Evolutionary conservation across 2,888 invertebrate species (phyloP), one percentile per base, ranked within the genome.

Genomic region (Andrena haemorrhoa): DNA sequence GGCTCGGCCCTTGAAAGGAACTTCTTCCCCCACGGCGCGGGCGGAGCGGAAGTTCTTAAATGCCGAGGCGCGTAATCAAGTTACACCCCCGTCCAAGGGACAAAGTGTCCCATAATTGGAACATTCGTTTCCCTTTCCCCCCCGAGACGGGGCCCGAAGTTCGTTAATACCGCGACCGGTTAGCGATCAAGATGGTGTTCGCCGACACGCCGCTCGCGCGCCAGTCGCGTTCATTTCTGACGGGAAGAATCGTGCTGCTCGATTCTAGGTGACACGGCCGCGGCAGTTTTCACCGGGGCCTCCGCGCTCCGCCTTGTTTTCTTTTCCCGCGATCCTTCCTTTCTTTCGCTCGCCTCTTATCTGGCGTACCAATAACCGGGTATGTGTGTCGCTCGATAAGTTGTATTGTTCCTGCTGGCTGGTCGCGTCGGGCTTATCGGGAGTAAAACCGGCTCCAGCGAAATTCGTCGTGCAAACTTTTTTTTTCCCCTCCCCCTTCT

Each of bases 341-440:
- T 75, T 60, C 66, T 68, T 75, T 75, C 70, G 56, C 56, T 41
- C 61, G 68, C 61, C 80, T 80, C 86, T 86, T 86, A 86, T 86
- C 85, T 80, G 77, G 64, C 71, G 82, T 78, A 65, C 75, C 82
- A 84, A 86, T 85, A 86, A 86, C 86, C 73, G 58, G 74, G 81
- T 78, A 85, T 85, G 80, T 80, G 75, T 83, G 83, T 79, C 85
- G 86, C 86, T 86, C 86, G 86, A 86, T 86, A 86, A 80, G 74
- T 78, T 71, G 76, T 77, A 82, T 84, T 84, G 86, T 84, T 84
- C 75, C 75, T 66, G 68, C 49, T 61, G 69, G 72, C 51, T 73
- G 75, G 79, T 76, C 66, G 66, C 74, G 71, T 75, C 74, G 75
- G 53, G 82, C 56, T 75, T 82, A 82, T 78, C 82, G 78, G 29